These are phyloP conservation scores for Meloidogyne exigua DNA, from an alignment of 1,140 invertebrate species.

Conservation along the genomic window DNA sequence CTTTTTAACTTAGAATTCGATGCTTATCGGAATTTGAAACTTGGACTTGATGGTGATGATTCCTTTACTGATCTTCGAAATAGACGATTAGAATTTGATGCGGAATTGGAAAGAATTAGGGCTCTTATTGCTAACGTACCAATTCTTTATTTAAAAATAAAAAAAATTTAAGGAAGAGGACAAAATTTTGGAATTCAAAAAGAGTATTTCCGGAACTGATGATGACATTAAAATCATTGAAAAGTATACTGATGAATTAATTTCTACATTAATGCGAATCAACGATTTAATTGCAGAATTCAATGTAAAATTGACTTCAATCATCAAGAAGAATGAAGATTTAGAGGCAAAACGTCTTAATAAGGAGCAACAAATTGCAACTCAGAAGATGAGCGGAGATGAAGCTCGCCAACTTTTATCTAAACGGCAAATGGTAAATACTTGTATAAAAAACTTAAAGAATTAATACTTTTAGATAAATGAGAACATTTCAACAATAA, in stretches of 20 bases:
- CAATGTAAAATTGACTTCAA: too few species aligned
- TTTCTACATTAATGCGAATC: background rate
- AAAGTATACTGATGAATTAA: conserved; percentile 6
- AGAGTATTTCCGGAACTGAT: background rate
- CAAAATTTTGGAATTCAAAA: background rate
- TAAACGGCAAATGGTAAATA: conserved; percentile 20
- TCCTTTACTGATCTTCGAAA: background rate
- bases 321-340: conserved; percentile 12
- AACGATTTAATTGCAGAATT: background rate
- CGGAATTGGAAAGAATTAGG: conserved; percentile 15
- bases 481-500: conserved; percentile 1
- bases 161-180: conserved; percentile 16
- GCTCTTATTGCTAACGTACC: conserved; percentile 3
- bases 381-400: conserved; percentile 33
- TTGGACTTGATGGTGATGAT: conserved; percentile 13
- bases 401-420: conserved; percentile 25
- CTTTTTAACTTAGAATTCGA: conserved; percentile 20
- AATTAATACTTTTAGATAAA: background rate
- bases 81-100: conserved; percentile 13
- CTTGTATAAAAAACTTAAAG: background rate
- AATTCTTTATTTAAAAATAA: background rate
- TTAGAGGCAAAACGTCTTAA: background rate
- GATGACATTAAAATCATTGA: conserved; percentile 13
- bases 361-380: conserved; percentile 28
- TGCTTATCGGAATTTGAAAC: conserved; percentile 9